phyloP scores from a whole-genome alignment of 2,113 vertebrate species.

The Delphinapterus leucas region DNA sequence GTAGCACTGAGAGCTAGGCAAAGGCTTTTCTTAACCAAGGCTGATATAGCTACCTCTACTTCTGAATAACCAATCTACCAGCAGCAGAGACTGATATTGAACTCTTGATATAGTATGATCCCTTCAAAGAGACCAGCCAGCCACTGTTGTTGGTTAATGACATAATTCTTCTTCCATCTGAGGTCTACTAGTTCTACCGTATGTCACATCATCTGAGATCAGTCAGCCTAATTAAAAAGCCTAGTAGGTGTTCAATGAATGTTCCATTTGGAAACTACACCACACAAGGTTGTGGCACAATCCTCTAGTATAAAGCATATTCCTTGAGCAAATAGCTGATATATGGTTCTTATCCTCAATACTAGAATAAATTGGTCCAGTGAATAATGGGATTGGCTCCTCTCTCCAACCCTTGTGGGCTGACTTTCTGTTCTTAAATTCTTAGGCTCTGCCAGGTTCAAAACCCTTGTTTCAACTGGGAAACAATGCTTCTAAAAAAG shows the following conservation, averaged over 20 bases:
- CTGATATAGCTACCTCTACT: neutral
- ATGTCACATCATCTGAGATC: neutral
- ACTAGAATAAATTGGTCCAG: neutral
- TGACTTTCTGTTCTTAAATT: neutral
- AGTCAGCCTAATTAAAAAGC: neutral
- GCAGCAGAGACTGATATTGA: neutral
- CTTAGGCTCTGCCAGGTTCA: neutral
- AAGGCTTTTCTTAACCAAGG: neutral
- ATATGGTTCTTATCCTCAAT: neutral
- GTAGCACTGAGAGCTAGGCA: neutral
- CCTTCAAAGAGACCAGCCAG: neutral
- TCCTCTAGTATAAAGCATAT: neutral
- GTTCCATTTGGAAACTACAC: neutral
- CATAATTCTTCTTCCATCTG: neutral
- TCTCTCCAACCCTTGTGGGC: neutral
- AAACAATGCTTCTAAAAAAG: neutral
- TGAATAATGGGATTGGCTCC: neutral
- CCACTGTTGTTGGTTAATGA: neutral
- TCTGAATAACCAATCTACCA: neutral
- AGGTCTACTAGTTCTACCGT: neutral
- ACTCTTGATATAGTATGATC: neutral
- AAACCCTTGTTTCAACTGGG: neutral
- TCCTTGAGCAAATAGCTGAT: neutral
- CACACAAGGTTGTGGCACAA: neutral
- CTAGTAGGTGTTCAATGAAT: neutral